Base-by-base conservation (phyloP, 2,113 vertebrate species). In the Pavo muticus region DNA sequence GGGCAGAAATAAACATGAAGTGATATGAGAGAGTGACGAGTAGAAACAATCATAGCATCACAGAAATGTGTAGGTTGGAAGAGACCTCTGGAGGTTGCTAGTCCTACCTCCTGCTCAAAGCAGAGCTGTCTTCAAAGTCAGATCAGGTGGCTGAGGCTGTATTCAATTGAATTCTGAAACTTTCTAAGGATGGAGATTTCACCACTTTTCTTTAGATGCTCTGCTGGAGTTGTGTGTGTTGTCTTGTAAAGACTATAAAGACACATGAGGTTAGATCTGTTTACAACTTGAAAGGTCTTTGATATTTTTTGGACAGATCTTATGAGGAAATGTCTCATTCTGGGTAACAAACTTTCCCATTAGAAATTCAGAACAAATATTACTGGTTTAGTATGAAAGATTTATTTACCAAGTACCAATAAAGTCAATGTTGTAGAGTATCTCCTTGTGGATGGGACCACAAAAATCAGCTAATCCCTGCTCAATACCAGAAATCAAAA, bases 221-320 rank as follows among this genome's bases (percentile, higher is more conserved):
- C 21, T 75, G 11, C 45, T 68, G 39, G 29, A 70, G 56, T 67
- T 83, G 35, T 11, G 4, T 35, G 13, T n/a, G 19, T 2, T 1
- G 23, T 60, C 83, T 95, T 80, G 10, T 52, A 74, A 70, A 89
- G 42, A 60, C 18, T 76, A 8, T 47, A 77, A 70, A 87, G 42
- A 64, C 18, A 40, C 10, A 65, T 40, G 52, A 78, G 68, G 78
- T 91, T 78, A 91, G 44, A 61, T 17, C 23, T 93, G 85, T 70
- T 87, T 94, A 88, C 85, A 84, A 7, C 68, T 76, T 86, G 30
- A 93, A 93, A 80, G 10, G 27, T 44, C 47, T 91, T 82, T 85
- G 71, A 59, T 91, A 70, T 48, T 72, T 89, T 77, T 91, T 83
- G 64, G 59, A 44, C 35, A 82, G 81, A 47, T 79, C 63, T 72